Conservation (phyloP, 2,888 invertebrate species). For the Seira ritae region DNA sequence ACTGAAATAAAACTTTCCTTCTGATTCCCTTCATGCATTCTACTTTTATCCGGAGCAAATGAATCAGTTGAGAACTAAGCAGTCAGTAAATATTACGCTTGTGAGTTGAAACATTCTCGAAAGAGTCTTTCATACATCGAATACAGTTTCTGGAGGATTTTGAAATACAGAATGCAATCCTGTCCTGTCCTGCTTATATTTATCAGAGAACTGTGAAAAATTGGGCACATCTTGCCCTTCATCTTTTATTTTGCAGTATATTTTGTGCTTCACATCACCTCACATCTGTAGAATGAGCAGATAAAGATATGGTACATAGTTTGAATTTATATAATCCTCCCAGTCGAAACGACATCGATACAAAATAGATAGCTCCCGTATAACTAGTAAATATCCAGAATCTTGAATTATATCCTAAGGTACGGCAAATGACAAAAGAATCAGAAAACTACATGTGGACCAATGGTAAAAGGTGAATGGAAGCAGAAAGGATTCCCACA, state of each 20-base stretch:
- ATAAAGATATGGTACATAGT: no score
- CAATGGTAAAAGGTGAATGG: not conserved
- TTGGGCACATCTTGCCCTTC: not conserved
- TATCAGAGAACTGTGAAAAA: not conserved
- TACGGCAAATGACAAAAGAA: no score
- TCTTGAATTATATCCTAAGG: no score
- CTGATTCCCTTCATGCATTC: conserved; percentile 1
- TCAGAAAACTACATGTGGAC: no score
- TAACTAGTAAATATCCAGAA: no score
- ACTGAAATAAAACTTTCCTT: conserved; percentile 27
- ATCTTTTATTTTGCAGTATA: not conserved
- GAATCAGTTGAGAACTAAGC: not conserved
- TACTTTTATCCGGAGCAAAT: not conserved
- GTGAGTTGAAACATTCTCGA: not conserved
- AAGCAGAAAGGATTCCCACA: not conserved
- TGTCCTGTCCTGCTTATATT: no score
- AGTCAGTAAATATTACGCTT: not conserved
- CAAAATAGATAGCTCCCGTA: no score
- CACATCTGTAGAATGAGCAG: no score
- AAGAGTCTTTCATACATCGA: no score
- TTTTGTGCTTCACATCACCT: no score
- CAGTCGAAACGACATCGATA: no score
- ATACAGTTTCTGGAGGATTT: not conserved
- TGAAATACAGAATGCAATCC: not conserved
- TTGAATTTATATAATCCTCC: no score